A percentile compares a stretch with the other conserved stretches of the same genome.
These are phyloP conservation scores for Cygnus olor DNA, from an alignment of 2,797 vertebrate species.

Conservation along the genomic window DNA sequence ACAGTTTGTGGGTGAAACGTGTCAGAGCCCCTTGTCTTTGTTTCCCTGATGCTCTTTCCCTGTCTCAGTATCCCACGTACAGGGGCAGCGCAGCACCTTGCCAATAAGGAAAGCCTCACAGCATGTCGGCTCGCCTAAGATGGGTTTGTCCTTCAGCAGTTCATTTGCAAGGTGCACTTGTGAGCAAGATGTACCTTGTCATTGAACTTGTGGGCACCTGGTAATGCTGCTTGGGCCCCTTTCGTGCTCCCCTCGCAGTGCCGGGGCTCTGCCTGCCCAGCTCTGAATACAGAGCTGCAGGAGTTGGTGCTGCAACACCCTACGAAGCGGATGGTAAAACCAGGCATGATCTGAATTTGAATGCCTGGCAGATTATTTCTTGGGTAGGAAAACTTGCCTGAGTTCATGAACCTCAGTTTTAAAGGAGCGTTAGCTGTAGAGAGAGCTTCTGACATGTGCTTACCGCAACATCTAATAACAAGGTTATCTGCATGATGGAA, in stretches of 20 bases:
- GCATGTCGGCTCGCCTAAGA: rapidly evolving
- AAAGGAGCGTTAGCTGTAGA: background rate
- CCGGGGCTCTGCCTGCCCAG: background rate
- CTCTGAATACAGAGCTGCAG: slow-evolving; percentile 9
- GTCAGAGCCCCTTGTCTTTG: background rate
- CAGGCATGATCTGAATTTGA: background rate
- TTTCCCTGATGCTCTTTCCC: background rate
- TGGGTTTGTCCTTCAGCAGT: background rate
- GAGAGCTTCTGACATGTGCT: background rate
- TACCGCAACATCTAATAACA: background rate
- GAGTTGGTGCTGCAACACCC: background rate
- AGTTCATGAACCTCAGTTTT: background rate
- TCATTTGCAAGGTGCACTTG: background rate
- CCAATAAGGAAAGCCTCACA: background rate
- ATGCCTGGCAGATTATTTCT: background rate
- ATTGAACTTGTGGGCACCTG: background rate
- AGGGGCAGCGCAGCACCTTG: background rate
- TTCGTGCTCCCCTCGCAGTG: background rate
- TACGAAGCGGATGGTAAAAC: background rate
- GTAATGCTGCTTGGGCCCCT: background rate
- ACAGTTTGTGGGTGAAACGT: background rate
- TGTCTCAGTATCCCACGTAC: background rate
- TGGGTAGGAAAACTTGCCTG: background rate
- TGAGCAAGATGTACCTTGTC: background rate
- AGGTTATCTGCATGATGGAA: background rate